Evolutionary conservation across 2,888 invertebrate genomes (phyloP).

Genomic region (Eilema griseolum): DNA sequence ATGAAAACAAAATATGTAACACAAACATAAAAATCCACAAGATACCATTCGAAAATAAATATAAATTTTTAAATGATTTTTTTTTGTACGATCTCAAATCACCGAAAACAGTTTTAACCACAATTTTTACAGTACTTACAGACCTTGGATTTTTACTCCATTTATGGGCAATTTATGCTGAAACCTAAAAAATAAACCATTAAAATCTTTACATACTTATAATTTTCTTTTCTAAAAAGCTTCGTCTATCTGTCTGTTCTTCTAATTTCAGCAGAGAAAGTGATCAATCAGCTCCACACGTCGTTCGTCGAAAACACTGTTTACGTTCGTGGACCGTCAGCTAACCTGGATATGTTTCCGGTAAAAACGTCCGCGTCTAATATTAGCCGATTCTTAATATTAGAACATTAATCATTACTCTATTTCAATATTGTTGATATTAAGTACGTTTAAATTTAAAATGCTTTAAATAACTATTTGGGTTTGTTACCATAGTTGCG

Average conservation of each 20-base stretch:
- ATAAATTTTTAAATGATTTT: too few species aligned
- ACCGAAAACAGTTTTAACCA: too few species aligned
- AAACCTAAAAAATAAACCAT: too few species aligned
- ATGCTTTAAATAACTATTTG: background rate
- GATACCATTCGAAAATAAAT: too few species aligned
- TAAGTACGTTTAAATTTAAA: background rate
- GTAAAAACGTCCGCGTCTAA: slow-evolving; percentile 35
- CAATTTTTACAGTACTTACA: too few species aligned
- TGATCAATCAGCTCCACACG: slow-evolving; percentile 17
- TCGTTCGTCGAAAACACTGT: slow-evolving; percentile 39
- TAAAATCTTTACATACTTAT: too few species aligned
- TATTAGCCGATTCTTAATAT: slow-evolving; percentile 27
- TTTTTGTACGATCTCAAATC: too few species aligned
- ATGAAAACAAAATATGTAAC: too few species aligned
- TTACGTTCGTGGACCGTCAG: slow-evolving; percentile 35
- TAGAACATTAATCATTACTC: slow-evolving; percentile 12
- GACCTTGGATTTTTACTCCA: too few species aligned
- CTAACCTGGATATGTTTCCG: slow-evolving; percentile 63
- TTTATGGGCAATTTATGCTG: too few species aligned
- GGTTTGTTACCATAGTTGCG: too few species aligned
- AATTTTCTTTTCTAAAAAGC: background rate
- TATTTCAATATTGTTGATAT: background rate
- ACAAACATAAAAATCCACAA: too few species aligned
- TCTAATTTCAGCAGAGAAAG: background rate
- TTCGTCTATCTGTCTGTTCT: background rate